These are phyloP conservation scores for Mylabris phalerata DNA, from an alignment of 1,140 invertebrate genomes.

Conservation along the genomic window DNA sequence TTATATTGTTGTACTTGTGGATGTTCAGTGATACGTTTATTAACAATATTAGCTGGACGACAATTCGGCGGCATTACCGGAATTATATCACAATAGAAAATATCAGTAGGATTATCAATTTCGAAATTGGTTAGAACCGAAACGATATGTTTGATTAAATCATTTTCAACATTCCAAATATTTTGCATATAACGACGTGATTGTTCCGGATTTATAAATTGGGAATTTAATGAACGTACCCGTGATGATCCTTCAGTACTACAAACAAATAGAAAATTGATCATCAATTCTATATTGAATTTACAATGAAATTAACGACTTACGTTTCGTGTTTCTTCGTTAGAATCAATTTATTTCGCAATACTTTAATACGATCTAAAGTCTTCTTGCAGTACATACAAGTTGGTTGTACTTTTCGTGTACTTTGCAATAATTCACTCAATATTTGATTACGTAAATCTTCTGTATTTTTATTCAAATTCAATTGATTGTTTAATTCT, in stretches of 20 bases:
- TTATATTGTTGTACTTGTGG: constrained; percentile 72
- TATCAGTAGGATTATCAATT: constrained; percentile 65
- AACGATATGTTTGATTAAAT: constrained; percentile 62
- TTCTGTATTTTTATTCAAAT: constrained; percentile 55
- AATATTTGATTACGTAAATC: constrained; percentile 53
- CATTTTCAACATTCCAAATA: constrained; percentile 70
- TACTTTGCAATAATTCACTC: constrained; percentile 49
- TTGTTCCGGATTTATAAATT: constrained; percentile 34
- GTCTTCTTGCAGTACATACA: constrained; percentile 57
- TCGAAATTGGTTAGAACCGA: constrained; percentile 59
- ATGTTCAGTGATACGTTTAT: constrained; percentile 70
- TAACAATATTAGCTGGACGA: constrained; percentile 67
- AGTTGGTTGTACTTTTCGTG: constrained; percentile 42
- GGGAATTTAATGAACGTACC: constrained; percentile 14
- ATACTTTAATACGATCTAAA: constrained; percentile 54
- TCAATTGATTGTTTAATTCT: constrained; percentile 8
- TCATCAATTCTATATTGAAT: too few relatives aligned
- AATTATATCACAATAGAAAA: constrained; percentile 82
- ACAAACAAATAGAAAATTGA: constrained; percentile 12
- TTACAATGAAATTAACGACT: background rate
- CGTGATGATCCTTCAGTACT: background rate
- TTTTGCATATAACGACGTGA: constrained; percentile 59
- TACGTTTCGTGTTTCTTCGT: constrained; percentile 28
- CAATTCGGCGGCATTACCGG: constrained; percentile 81
- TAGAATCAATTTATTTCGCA: constrained; percentile 56